These are phyloP conservation scores for Noctilio leporinus DNA, from an alignment of 2,113 vertebrate genomes.

Conservation along the genomic window DNA sequence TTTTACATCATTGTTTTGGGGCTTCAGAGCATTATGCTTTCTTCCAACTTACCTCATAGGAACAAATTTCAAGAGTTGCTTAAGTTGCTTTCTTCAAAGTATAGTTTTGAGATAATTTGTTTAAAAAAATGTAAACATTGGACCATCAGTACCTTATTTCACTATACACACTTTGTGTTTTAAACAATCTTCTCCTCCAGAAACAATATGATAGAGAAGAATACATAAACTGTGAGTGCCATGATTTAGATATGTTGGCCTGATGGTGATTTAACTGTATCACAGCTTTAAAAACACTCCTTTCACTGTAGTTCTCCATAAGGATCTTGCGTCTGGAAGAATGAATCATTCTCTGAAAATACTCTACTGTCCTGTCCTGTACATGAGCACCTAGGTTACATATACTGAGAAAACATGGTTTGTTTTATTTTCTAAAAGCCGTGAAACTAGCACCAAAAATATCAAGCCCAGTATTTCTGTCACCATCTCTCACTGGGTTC, in stretches of 20 bases:
- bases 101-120: not conserved
- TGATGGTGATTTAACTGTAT: not conserved
- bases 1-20: not conserved
- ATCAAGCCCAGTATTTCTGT: not conserved
- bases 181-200: not conserved
- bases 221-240: not conserved
- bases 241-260: not conserved
- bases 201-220: not conserved
- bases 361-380: not conserved
- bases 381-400: not conserved
- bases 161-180: not conserved
- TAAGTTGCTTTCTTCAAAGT: conserved; percentile 5
- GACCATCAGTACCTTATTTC: not conserved
- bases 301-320: not conserved
- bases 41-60: not conserved
- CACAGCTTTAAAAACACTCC: not conserved
- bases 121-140: not conserved
- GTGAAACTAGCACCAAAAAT: not conserved
- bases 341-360: not conserved
- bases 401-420: not conserved
- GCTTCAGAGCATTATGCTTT: not conserved
- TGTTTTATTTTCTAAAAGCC: not conserved
- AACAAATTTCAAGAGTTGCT: not conserved
- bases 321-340: not conserved
- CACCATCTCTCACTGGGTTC: not conserved